A percentile compares a stretch with the other conserved stretches of the same genome.
Evolutionary conservation across 92 coral and sea anemone genomes (phyloP).

Genomic region (Epizoanthus stellaris): DNA sequence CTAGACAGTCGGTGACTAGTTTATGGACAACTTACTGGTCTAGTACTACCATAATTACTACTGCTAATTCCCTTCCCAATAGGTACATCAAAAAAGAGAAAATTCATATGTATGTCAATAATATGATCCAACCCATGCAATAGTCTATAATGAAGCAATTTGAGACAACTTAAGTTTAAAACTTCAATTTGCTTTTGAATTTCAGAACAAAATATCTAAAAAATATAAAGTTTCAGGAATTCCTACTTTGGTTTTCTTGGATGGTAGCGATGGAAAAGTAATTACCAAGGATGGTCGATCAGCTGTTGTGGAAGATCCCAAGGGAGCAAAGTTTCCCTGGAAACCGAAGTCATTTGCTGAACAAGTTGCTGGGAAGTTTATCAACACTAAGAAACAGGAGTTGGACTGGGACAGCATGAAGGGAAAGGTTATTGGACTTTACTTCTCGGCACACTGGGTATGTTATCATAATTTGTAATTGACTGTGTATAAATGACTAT

Average conservation of each 20-base stretch:
- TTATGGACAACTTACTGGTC: no score
- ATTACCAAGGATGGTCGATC: constrained; percentile 85
- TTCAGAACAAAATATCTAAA: constrained; percentile 78
- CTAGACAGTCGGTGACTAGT: no score
- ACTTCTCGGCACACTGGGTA: constrained; percentile 99
- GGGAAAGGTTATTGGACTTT: constrained; percentile 85
- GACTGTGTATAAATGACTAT: not conserved
- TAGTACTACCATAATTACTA: no score
- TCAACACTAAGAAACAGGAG: constrained; percentile 63
- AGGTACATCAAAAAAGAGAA: no score
- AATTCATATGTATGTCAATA: no score
- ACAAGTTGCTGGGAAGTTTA: constrained; percentile 61
- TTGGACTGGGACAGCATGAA: constrained; percentile 69
- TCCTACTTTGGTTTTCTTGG: constrained; percentile 90
- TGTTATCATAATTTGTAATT: constrained; percentile 19
- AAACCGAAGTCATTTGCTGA: constrained; percentile 73
- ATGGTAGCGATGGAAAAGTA: constrained; percentile 85
- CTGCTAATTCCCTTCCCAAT: no score
- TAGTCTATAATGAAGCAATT: no score
- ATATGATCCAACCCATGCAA: no score
- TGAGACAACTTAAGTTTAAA: no score
- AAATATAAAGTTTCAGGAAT: constrained; percentile 91
- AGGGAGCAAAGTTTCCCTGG: constrained; percentile 91
- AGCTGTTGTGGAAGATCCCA: constrained; percentile 66
- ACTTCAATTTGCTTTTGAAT: not conserved